These are phyloP conservation scores for Ancistrus triradiatus DNA, from an alignment of 2,113 vertebrate species.

Conservation along the genomic window DNA sequence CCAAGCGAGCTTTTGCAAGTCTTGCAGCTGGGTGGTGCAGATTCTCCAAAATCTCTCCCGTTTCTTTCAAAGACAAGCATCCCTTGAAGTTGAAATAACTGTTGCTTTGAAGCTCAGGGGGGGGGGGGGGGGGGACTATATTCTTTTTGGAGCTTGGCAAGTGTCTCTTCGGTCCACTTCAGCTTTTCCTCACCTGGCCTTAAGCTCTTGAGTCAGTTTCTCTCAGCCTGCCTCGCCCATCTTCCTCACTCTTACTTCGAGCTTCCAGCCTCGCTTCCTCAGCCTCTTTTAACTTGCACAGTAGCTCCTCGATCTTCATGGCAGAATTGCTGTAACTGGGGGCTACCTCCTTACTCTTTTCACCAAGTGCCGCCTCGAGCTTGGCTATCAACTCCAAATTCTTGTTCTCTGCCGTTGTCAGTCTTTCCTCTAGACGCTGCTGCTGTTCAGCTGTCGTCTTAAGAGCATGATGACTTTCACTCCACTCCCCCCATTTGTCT, in stretches of 20 bases:
- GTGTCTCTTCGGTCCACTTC: constrained; percentile 62
- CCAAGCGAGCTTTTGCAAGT: constrained; percentile 65
- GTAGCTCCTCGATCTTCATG: constrained; percentile 65
- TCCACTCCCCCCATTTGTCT: constrained; percentile 38
- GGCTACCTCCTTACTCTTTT: constrained; percentile 65
- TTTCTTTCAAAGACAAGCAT: constrained; percentile 69
- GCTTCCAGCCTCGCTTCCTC: constrained; percentile 64
- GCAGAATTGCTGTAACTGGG: too few species aligned
- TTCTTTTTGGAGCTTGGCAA: constrained; percentile 48
- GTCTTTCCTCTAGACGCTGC: constrained; percentile 59
- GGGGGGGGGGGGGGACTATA: too few species aligned
- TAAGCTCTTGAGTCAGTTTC: constrained; percentile 67
- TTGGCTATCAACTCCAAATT: constrained; percentile 67
- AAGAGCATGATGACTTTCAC: constrained; percentile 53
- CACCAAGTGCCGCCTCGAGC: constrained; percentile 53
- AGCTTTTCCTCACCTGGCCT: constrained; percentile 65
- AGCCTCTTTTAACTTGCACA: constrained; percentile 66
- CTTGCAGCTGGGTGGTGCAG: constrained; percentile 75
- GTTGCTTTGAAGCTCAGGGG: constrained; percentile 65
- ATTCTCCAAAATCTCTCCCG: constrained; percentile 71
- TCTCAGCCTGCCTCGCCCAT: constrained; percentile 57
- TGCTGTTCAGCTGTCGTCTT: constrained; percentile 31
- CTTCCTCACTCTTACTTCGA: constrained; percentile 62
- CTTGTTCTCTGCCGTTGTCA: constrained; percentile 60
- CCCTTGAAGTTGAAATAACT: constrained; percentile 64